These are phyloP conservation scores for Ligdia adustata DNA, from an alignment of 2,888 invertebrate genomes.

Conservation along the genomic window DNA sequence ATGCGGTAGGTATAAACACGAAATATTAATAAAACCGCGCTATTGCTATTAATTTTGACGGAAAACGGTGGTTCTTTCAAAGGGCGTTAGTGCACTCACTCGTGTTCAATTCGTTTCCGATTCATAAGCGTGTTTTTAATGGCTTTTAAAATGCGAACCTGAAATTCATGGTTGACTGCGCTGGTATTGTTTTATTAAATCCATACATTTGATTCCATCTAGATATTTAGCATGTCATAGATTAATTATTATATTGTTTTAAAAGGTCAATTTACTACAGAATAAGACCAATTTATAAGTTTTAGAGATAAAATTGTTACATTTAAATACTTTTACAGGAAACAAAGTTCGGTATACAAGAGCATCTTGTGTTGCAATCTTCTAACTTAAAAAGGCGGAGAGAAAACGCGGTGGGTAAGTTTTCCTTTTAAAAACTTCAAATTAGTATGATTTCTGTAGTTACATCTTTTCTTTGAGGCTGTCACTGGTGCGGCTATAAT, in stretches of 20 bases:
- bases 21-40: slow-evolving; percentile 40
- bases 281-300: no score
- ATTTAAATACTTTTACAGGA: no score
- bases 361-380: slow-evolving; percentile 7
- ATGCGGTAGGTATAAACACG: slow-evolving; percentile 40
- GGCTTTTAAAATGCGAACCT: slow-evolving; percentile 4
- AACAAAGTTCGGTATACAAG: no score
- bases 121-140: slow-evolving; percentile 16
- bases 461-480: slow-evolving; percentile 12
- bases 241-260: no score
- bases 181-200: slow-evolving; percentile 6
- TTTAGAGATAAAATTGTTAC: no score
- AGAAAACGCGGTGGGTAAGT: slow-evolving; percentile 5
- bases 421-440: slow-evolving; percentile 18
- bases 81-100: slow-evolving; percentile 14
- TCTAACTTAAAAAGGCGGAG: slow-evolving; percentile 7
- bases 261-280: no score
- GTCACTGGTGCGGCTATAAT: slow-evolving; percentile 2
- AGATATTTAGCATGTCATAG: no score
- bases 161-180: slow-evolving; percentile 6
- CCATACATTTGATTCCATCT: no score
- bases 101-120: slow-evolving; percentile 13
- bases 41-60: slow-evolving; percentile 10
- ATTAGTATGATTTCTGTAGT: slow-evolving; percentile 5
- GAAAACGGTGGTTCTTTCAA: slow-evolving; percentile 6